A percentile compares a stretch with the other conserved stretches of the same genome.
Conservation (phyloP, 2,888 invertebrate species). For the Germaria angustata region DNA sequence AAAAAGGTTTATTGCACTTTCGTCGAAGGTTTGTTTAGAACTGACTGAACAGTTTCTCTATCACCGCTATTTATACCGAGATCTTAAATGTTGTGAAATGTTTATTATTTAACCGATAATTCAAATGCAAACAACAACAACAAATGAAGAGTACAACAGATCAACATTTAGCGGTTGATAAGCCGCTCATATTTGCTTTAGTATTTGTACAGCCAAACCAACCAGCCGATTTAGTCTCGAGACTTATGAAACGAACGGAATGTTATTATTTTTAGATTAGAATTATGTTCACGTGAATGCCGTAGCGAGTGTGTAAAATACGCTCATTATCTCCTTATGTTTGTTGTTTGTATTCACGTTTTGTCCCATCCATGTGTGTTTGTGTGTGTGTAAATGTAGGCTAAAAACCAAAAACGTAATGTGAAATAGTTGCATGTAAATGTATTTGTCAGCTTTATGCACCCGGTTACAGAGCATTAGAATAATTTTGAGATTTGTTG, state of each 20-base stretch:
- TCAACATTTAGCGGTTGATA: conserved; percentile 16
- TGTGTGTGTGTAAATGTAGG: no score
- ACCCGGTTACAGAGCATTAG: no score
- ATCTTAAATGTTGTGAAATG: neutral
- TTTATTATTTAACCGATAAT: conserved; percentile 23
- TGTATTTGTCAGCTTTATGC: no score
- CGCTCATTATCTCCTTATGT: neutral
- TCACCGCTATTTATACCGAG: conserved; percentile 52
- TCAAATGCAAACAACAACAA: neutral
- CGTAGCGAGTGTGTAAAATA: conserved; percentile 13
- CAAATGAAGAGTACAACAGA: neutral
- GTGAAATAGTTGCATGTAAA: no score
- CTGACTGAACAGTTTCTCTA: conserved; percentile 12
- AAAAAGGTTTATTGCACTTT: neutral
- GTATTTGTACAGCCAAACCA: neutral
- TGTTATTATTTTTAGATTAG: conserved; percentile 6
- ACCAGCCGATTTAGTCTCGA: conserved; percentile 36
- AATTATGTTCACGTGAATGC: conserved; percentile 51
- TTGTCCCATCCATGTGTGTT: neutral
- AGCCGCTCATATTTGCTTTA: neutral
- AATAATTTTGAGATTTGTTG: neutral
- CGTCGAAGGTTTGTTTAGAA: neutral
- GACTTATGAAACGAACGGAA: conserved; percentile 20
- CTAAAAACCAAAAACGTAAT: no score
- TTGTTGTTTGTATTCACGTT: conserved; percentile 48